Evolutionary conservation across 2,113 vertebrate genomes (phyloP).

Genomic region (Spilogale gracilis): DNA sequence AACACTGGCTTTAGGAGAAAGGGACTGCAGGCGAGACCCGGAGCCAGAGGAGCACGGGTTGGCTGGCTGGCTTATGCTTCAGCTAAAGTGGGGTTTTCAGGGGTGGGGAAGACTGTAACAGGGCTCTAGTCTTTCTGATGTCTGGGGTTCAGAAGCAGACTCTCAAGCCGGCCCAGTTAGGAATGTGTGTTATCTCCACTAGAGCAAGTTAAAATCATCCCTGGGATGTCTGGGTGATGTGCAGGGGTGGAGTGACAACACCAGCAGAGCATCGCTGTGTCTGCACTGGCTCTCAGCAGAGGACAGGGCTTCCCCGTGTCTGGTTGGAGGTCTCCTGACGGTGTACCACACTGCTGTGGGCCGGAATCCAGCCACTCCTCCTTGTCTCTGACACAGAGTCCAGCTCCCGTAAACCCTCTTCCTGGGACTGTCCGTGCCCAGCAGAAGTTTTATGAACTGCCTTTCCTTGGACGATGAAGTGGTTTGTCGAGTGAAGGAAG

Average conservation of each 20-base stretch:
- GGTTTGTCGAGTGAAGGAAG: not conserved
- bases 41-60: not conserved
- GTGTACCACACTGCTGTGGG: accelerated
- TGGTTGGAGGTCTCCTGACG: not conserved
- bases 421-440: not conserved
- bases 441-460: not conserved
- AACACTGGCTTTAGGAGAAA: not conserved
- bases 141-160: not conserved
- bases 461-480: not conserved
- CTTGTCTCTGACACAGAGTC: not conserved
- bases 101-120: not conserved
- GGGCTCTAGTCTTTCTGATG: not conserved
- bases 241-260: not conserved
- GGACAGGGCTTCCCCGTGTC: not conserved
- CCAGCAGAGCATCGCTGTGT: accelerated
- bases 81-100: not conserved
- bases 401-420: not conserved
- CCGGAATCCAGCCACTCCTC: not conserved
- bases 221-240: not conserved
- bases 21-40: not conserved
- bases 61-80: not conserved
- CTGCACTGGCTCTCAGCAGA: not conserved
- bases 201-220: not conserved
- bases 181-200: not conserved
- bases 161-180: not conserved